A percentile compares a stretch with the other conserved stretches of the same genome.
phyloP scores from a whole-genome alignment of 2,113 vertebrate genomes.

The Echinops telfairi region DNA sequence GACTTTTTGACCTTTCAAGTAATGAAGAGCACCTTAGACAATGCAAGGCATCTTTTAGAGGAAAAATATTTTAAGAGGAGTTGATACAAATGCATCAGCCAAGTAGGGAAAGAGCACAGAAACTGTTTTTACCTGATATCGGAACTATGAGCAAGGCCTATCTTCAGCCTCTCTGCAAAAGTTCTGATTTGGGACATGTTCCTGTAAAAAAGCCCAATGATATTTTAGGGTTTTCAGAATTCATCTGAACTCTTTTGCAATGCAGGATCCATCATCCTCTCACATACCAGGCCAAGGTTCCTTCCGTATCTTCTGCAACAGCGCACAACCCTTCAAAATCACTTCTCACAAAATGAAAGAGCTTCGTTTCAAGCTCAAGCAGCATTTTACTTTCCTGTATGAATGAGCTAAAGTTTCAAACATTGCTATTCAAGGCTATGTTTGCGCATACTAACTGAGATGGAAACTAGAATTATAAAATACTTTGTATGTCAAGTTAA shows the following conservation, averaged over 20 bases:
- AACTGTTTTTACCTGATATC: background rate
- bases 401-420: background rate
- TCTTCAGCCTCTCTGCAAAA: background rate
- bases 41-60: background rate
- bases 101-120: background rate
- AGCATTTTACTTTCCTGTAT: background rate
- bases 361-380: background rate
- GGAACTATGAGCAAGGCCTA: background rate
- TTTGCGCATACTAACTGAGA: background rate
- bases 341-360: slow-evolving; percentile 21
- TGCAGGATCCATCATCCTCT: background rate
- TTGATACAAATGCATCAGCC: background rate
- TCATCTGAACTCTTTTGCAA: background rate
- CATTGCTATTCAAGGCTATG: background rate
- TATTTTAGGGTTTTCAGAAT: background rate
- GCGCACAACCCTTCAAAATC: background rate
- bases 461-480: background rate
- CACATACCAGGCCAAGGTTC: background rate
- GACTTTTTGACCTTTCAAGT: slow-evolving; percentile 35
- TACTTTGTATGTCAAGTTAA: background rate
- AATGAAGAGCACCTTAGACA: background rate
- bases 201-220: background rate
- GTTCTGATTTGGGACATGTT: background rate
- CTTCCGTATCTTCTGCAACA: background rate
- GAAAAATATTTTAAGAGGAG: slow-evolving; percentile 33